These are phyloP conservation scores for Ambastaia sidthimunki DNA, from an alignment of 2,797 vertebrate species.

Conservation along the genomic window DNA sequence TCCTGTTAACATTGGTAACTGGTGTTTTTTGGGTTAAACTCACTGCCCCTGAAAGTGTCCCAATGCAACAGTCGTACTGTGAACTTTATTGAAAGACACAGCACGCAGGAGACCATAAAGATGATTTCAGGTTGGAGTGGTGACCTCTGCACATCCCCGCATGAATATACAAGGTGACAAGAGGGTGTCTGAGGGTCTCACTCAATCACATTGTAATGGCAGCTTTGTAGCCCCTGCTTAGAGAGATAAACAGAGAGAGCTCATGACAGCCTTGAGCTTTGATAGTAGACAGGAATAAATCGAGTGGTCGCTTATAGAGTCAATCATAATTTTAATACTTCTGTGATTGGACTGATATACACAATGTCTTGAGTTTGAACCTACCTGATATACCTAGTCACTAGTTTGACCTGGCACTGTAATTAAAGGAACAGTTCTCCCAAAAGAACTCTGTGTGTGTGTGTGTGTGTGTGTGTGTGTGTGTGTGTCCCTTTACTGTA, in stretches of 20 bases:
- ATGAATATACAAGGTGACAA: constrained; percentile 56
- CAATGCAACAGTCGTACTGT: constrained; percentile 46
- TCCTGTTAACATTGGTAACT: not conserved
- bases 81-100: constrained; percentile 49
- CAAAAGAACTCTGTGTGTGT: not conserved
- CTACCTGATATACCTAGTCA: constrained; percentile 53
- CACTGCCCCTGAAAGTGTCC: constrained; percentile 43
- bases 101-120: constrained; percentile 58
- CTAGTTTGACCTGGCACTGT: not conserved
- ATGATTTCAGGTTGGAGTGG: constrained; percentile 56
- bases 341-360: constrained; percentile 18
- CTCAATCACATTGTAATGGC: constrained; percentile 64
- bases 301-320: constrained; percentile 20
- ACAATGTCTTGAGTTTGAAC: constrained; percentile 68
- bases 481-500: not conserved
- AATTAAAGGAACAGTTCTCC: not conserved
- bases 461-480: too few relatives aligned
- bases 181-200: constrained; percentile 41
- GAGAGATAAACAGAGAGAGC: constrained; percentile 63
- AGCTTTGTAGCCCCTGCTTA: constrained; percentile 55
- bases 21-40: constrained; percentile 37
- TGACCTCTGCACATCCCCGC: constrained; percentile 61
- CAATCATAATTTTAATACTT: constrained; percentile 22
- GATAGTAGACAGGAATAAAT: constrained; percentile 60
- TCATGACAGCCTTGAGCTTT: constrained; percentile 64